A percentile compares a stretch with the other conserved stretches of the same genome.
These are phyloP conservation scores for Carollia perspicillata DNA, from an alignment of 2,113 vertebrate genomes.

Conservation along the genomic window DNA sequence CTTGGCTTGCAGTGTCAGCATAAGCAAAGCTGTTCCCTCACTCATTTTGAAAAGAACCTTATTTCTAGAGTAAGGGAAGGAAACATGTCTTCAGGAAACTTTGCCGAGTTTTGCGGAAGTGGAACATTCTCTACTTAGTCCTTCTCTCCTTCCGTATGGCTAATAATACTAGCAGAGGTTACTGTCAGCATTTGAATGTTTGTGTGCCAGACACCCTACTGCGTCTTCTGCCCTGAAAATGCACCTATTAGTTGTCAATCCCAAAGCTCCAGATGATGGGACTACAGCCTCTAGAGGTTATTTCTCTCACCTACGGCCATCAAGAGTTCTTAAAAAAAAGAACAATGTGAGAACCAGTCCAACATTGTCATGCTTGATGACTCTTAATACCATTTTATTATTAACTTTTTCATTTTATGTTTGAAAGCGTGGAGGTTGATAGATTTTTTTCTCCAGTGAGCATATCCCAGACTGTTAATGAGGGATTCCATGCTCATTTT, in stretches of 20 bases:
- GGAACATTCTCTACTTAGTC: neutral
- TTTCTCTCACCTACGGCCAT: neutral
- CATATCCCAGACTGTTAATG: neutral
- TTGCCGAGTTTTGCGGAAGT: conserved; percentile 38
- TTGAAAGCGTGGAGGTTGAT: neutral
- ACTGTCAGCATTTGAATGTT: neutral
- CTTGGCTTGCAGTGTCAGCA: conserved; percentile 62
- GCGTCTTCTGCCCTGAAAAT: neutral
- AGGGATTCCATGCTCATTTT: neutral
- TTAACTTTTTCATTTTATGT: neutral
- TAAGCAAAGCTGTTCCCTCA: conserved; percentile 63
- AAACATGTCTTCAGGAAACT: neutral
- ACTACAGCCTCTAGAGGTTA: neutral
- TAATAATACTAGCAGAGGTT: neutral
- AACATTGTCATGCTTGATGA: neutral
- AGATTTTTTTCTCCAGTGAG: neutral
- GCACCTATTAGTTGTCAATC: neutral
- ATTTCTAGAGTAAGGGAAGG: conserved; percentile 59
- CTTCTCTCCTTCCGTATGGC: neutral
- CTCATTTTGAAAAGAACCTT: conserved; percentile 29
- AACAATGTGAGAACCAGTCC: neutral
- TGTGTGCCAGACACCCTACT: neutral
- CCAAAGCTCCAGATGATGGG: neutral
- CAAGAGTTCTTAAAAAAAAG: neutral
- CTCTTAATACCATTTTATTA: neutral